Percentiles rank a stretch among this genome's conserved stretches.
These are phyloP conservation scores for Subacronicta megacephala DNA, from an alignment of 2,888 invertebrate species.

Conservation along the genomic window DNA sequence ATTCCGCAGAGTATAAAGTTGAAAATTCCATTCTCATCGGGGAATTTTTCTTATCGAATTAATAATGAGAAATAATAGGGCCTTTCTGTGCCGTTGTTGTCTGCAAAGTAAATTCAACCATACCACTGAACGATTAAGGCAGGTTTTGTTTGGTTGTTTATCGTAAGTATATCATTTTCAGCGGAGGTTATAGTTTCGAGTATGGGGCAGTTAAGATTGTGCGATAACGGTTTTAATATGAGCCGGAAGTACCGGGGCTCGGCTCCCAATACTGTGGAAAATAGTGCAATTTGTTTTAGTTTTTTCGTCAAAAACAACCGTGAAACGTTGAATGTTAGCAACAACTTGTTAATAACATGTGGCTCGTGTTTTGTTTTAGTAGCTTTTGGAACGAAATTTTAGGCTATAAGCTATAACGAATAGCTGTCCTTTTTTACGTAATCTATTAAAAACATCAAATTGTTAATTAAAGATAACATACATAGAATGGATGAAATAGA, in stretches of 20 bases:
- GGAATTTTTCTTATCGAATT: constrained; percentile 85
- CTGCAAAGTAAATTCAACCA: constrained; percentile 55
- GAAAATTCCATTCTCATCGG: constrained; percentile 62
- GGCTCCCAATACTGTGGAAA: constrained; percentile 75
- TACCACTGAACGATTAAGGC: constrained; percentile 61
- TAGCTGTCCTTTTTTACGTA: too few species aligned
- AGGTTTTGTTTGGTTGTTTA: constrained; percentile 62
- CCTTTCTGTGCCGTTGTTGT: constrained; percentile 49
- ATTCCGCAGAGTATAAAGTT: constrained; percentile 57
- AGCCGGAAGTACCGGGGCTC: constrained; percentile 82
- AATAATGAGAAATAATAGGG: constrained; percentile 84
- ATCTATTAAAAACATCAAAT: too few species aligned
- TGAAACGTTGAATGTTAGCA: constrained; percentile 35
- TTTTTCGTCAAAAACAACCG: constrained; percentile 60
- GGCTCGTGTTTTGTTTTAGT: constrained; percentile 1
- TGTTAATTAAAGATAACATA: too few species aligned
- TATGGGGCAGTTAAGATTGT: constrained; percentile 86
- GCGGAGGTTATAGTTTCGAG: constrained; percentile 84
- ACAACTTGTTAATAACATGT: constrained; percentile 15
- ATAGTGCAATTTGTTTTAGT: constrained; percentile 78
- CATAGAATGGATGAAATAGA: too few species aligned
- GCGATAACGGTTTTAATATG: constrained; percentile 88
- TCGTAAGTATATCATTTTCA: constrained; percentile 84
- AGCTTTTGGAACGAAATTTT: neutral
- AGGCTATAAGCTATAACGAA: too few species aligned